phyloP scores from a whole-genome alignment of 2,797 vertebrate species.

The Eulemur mongoz region DNA sequence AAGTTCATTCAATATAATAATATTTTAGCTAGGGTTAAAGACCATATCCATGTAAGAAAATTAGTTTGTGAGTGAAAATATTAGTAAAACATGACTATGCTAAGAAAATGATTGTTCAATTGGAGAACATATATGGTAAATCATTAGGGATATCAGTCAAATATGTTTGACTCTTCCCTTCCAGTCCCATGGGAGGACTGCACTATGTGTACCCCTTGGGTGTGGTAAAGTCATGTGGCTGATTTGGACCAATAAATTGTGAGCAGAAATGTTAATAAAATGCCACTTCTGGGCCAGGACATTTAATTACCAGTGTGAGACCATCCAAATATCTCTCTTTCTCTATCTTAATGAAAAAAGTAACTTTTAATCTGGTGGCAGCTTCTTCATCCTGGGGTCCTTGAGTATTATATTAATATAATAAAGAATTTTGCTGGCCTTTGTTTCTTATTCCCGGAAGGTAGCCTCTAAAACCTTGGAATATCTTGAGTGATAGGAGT shows the following conservation, averaged over 20 bases:
- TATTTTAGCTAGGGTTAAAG: constrained; percentile 75
- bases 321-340: not conserved
- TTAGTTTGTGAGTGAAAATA: constrained; percentile 22
- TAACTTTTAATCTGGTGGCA: not conserved
- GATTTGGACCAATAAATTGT: not conserved
- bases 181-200: not conserved
- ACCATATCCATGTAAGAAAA: not conserved
- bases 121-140: not conserved
- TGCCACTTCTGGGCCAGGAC: not conserved
- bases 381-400: not conserved
- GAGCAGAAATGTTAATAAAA: not conserved
- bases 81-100: not conserved
- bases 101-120: not conserved
- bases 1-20: constrained; percentile 65
- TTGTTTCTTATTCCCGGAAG: not conserved
- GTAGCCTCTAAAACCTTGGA: not conserved
- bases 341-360: not conserved
- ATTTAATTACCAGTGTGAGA: not conserved
- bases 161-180: not conserved
- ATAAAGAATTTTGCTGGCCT: not conserved
- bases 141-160: not conserved
- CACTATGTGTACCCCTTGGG: not conserved
- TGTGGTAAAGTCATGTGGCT: not conserved
- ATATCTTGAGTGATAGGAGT: not conserved
- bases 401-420: not conserved